These are phyloP conservation scores for Temnothorax ravouxi DNA, from an alignment of 2,888 invertebrate genomes.

Conservation along the genomic window DNA sequence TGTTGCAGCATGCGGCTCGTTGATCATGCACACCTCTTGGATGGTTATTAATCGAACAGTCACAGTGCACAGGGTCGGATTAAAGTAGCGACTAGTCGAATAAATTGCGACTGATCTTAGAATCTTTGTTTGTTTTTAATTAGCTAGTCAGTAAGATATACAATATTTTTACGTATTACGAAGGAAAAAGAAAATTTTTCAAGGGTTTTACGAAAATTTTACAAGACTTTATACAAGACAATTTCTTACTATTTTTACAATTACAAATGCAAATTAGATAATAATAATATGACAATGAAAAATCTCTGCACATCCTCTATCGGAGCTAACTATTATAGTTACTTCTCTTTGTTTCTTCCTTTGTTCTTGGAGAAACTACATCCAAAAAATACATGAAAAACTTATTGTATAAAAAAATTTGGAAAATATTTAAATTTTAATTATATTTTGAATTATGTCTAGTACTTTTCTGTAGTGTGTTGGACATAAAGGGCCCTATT, in stretches of 20 bases:
- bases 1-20: constrained; percentile 31
- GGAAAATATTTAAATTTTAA: background rate
- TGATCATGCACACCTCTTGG: constrained; percentile 6
- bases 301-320: background rate
- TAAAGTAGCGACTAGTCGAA: background rate
- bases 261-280: background rate
- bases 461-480: background rate
- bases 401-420: background rate
- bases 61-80: background rate
- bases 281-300: background rate
- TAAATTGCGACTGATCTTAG: background rate
- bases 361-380: background rate
- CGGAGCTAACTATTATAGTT: background rate
- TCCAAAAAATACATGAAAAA: background rate
- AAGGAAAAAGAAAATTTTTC: background rate
- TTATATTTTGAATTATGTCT: background rate
- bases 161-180: background rate
- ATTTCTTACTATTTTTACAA: background rate
- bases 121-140: constrained; percentile 1
- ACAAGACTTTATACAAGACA: background rate
- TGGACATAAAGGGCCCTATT: background rate
- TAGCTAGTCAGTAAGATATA: background rate
- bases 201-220: too few relatives aligned
- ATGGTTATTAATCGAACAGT: constrained; percentile 33
- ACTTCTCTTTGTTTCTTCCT: background rate